Percentiles rank a stretch among this genome's conserved stretches.
Evolutionary conservation across 2,888 invertebrate species (phyloP).

Genomic region (Neoaliturus tenellus): DNA sequence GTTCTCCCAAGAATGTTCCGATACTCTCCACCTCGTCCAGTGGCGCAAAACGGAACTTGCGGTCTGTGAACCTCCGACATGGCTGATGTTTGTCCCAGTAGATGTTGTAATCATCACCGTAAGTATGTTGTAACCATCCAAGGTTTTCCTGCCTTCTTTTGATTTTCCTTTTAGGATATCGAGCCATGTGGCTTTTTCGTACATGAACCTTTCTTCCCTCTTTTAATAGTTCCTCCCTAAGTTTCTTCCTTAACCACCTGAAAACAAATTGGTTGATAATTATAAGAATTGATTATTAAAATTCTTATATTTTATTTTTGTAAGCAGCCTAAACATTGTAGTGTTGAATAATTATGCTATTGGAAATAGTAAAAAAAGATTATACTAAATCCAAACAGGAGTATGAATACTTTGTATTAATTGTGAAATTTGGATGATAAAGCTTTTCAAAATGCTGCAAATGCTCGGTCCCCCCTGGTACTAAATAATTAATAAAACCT

Average conservation of each 20-base stretch:
- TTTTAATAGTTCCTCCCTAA: constrained; percentile 61
- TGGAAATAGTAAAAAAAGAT: too few species aligned
- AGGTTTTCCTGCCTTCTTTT: constrained; percentile 61
- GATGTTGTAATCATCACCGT: constrained; percentile 63
- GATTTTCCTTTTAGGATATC: constrained; percentile 60
- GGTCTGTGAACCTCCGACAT: constrained; percentile 42
- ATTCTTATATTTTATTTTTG: too few species aligned
- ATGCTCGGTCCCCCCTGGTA: too few species aligned
- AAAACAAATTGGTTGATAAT: constrained; percentile 22
- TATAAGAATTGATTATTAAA: too few species aligned
- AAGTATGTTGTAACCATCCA: constrained; percentile 59
- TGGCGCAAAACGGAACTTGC: constrained; percentile 20
- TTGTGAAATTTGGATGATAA: too few species aligned
- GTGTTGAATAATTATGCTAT: too few species aligned
- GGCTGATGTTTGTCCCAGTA: constrained; percentile 61
- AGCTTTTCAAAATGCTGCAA: too few species aligned
- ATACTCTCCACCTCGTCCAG: neutral
- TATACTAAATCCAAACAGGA: too few species aligned
- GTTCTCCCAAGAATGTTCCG: constrained; percentile 15
- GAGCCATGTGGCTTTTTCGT: constrained; percentile 59
- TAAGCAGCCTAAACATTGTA: too few species aligned
- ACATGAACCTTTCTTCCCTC: constrained; percentile 57
- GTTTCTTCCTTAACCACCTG: constrained; percentile 63
- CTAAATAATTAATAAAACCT: too few species aligned
- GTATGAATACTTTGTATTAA: too few species aligned